phyloP scores from a whole-genome alignment of 2,888 invertebrate species.

The Podabrus alpinus region DNA sequence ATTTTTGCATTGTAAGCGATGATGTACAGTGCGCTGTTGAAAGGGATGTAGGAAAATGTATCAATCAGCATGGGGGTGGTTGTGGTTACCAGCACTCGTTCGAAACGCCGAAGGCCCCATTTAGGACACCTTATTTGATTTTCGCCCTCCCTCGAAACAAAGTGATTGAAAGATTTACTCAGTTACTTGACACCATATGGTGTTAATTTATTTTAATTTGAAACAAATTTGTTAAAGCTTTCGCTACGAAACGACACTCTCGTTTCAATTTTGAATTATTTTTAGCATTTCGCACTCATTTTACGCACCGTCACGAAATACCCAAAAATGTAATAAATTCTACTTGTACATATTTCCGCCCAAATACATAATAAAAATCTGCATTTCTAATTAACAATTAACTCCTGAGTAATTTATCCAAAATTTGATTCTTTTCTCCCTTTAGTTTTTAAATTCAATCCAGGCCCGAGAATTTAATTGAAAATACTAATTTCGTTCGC shows the following conservation, averaged over 20 bases:
- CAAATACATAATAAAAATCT: background rate
- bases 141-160: conserved; percentile 36
- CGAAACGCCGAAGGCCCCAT: conserved; percentile 40
- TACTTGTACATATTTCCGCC: background rate
- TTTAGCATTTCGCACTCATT: background rate
- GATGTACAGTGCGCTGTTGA: conserved; percentile 6
- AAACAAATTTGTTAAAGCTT: conserved; percentile 20
- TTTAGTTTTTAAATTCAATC: background rate
- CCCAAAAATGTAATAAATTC: background rate
- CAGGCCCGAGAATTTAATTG: background rate
- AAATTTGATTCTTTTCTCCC: background rate
- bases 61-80: conserved; percentile 38
- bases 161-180: conserved; percentile 38
- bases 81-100: conserved; percentile 38
- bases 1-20: conserved; percentile 18
- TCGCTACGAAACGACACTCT: background rate
- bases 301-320: background rate
- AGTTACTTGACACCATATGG: conserved; percentile 33
- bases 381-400: background rate
- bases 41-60: conserved; percentile 31
- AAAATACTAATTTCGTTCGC: background rate
- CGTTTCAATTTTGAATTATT: background rate
- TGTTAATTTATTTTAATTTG: conserved; percentile 31
- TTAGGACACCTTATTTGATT: conserved; percentile 44
- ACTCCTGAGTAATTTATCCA: background rate